Conservation (phyloP, 2,113 vertebrate genomes). For the Asarcornis scutulata region DNA sequence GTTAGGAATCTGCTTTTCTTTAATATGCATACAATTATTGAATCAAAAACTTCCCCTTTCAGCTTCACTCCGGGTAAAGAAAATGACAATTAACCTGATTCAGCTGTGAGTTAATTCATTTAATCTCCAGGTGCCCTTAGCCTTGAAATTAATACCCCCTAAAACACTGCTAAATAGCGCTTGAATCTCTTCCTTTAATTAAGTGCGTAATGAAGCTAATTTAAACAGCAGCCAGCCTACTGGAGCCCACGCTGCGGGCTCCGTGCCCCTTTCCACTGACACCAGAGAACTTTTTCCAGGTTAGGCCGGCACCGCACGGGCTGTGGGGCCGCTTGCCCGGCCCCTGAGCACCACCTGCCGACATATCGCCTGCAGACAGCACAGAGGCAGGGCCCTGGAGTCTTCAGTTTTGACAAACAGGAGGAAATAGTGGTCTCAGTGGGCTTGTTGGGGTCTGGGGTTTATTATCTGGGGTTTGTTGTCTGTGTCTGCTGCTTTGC, state of each 20-base stretch:
- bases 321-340: not conserved
- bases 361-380: not conserved
- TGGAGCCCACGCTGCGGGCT: not conserved
- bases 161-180: not conserved
- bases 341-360: not conserved
- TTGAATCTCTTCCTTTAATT: conserved; percentile 25
- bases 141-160: conserved; percentile 47
- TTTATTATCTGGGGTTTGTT: too few species aligned
- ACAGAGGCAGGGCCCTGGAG: not conserved
- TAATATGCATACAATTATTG: not conserved
- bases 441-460: not conserved
- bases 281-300: not conserved
- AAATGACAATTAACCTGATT: conserved; percentile 61
- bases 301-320: not conserved
- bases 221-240: conserved; percentile 11
- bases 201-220: conserved; percentile 4
- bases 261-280: not conserved
- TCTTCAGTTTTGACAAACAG: not conserved
- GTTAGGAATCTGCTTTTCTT: not conserved
- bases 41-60: not conserved
- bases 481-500: not conserved
- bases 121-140: conserved; percentile 38
- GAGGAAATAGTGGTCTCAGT: accelerated
- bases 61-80: conserved; percentile 10
- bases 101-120: not conserved